Percentiles rank a stretch among this genome's conserved stretches.
Evolutionary conservation across 2,888 invertebrate genomes (phyloP).

Genomic region (Athalia rosae): DNA sequence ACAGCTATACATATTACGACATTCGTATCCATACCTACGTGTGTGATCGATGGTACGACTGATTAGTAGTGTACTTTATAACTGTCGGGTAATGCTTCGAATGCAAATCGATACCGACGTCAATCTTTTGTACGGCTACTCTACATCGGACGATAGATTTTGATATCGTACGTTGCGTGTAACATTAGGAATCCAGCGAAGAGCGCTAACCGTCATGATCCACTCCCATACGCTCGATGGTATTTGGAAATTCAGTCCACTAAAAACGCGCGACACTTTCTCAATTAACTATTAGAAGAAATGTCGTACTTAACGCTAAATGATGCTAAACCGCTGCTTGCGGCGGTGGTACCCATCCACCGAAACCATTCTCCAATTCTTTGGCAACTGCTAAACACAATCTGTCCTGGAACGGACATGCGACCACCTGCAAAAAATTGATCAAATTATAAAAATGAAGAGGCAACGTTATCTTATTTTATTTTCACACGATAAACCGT

Average conservation of each 20-base stretch:
- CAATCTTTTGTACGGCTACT: neutral
- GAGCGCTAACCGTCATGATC: neutral
- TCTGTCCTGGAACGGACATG: conserved; percentile 84
- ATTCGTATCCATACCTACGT: too few species aligned
- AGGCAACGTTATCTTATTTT: neutral
- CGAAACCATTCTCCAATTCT: conserved; percentile 85
- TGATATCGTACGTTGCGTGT: neutral
- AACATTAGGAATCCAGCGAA: too few species aligned
- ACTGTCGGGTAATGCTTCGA: too few species aligned
- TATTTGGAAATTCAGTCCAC: neutral
- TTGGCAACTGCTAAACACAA: conserved; percentile 87
- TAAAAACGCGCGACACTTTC: neutral
- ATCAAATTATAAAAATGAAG: neutral
- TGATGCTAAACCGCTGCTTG: conserved; percentile 5
- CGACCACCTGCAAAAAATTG: conserved; percentile 78
- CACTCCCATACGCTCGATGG: neutral
- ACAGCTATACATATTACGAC: too few species aligned
- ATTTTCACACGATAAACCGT: too few species aligned
- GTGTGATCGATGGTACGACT: too few species aligned
- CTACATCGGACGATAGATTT: neutral
- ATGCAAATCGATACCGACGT: neutral
- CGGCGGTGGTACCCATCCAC: conserved; percentile 84
- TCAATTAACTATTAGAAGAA: neutral
- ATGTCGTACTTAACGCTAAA: conserved; percentile 1
- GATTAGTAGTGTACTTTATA: too few species aligned